phyloP scores from a whole-genome alignment of 2,797 vertebrate genomes.

The Pangasius sanitwongsei region DNA sequence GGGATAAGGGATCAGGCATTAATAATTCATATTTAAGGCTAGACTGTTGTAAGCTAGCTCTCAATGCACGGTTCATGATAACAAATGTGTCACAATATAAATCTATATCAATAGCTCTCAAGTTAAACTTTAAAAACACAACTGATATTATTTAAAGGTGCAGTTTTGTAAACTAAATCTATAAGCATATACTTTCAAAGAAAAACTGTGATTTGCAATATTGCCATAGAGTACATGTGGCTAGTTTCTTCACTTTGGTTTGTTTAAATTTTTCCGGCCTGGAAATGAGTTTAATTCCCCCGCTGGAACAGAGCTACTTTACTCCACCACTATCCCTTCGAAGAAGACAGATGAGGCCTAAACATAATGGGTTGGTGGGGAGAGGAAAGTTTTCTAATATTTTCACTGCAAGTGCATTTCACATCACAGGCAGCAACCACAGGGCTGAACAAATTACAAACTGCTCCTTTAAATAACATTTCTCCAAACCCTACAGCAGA shows the following conservation, averaged over 20 bases:
- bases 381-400: background rate
- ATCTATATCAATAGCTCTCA: background rate
- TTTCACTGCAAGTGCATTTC: background rate
- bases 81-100: background rate
- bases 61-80: conserved; percentile 8
- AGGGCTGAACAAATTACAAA: conserved; percentile 8
- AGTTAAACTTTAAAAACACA: background rate
- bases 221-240: background rate
- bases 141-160: conserved; percentile 13
- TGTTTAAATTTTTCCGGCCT: background rate
- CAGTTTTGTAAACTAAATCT: conserved; percentile 15
- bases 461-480: conserved; percentile 29
- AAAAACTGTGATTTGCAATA: background rate
- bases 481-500: background rate
- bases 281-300: background rate
- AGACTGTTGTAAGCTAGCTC: conserved; percentile 44
- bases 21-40: conserved; percentile 37
- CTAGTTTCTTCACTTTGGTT: conserved; percentile 1
- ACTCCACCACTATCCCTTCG: background rate
- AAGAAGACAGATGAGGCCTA: background rate
- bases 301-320: background rate
- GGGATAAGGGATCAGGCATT: conserved; percentile 49
- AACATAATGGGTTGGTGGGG: background rate
- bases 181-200: background rate
- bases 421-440: background rate